Evolutionary conservation across 2,113 vertebrate genomes (phyloP).

Genomic region (Rhadina sibilatrix): DNA sequence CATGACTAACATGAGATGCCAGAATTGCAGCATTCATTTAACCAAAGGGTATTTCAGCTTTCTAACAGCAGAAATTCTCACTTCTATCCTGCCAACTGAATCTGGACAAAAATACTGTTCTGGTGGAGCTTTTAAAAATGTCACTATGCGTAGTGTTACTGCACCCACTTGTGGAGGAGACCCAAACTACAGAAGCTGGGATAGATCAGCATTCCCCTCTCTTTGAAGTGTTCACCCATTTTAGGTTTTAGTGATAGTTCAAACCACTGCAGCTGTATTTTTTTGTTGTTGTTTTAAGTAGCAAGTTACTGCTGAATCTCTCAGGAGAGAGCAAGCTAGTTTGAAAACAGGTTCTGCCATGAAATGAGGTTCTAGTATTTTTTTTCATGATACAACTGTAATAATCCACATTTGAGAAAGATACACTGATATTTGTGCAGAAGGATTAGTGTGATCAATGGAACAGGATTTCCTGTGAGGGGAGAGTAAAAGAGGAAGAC

Average conservation of each 20-base stretch:
- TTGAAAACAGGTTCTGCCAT: not conserved
- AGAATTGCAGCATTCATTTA: not conserved
- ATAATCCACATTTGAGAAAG: not conserved
- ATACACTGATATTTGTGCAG: not conserved
- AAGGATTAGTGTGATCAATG: not conserved
- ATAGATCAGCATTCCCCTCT: not conserved
- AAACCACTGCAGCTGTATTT: not conserved
- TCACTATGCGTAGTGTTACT: not conserved
- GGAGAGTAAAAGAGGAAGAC: not conserved
- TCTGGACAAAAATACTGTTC: not conserved
- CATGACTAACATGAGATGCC: not conserved
- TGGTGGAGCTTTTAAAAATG: not conserved
- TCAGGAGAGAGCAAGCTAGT: not conserved
- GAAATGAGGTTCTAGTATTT: not conserved
- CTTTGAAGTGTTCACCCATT: not conserved
- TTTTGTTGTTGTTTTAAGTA: not conserved
- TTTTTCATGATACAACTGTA: not conserved
- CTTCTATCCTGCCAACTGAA: not conserved
- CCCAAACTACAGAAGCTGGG: not conserved
- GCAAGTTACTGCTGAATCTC: not conserved
- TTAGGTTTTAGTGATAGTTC: not conserved
- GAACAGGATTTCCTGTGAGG: not conserved
- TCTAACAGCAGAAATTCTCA: not conserved
- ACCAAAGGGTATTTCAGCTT: not conserved
- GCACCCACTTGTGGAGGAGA: constrained; percentile 54